A percentile compares a stretch with the other conserved stretches of the same genome.
Conservation (phyloP, 1,140 invertebrate genomes). For the Himalopsyche phryganea region DNA sequence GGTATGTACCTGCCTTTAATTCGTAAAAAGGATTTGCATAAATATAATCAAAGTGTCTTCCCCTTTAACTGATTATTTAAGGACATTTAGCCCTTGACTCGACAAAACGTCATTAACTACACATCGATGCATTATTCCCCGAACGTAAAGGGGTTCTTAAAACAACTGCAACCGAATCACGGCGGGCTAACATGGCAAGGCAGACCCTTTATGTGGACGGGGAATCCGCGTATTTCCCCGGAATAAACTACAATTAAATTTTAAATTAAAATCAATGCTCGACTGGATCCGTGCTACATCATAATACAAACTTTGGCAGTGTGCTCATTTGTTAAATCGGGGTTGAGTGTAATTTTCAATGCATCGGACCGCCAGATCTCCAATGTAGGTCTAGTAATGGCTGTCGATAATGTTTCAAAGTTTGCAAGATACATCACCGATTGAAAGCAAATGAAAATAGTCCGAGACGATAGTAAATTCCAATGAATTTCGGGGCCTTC, state of each 20-base stretch:
- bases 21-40: constrained; percentile 24
- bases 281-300: constrained; percentile 35
- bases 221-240: constrained; percentile 30
- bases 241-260: constrained; percentile 56
- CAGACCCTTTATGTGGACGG: constrained; percentile 19
- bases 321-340: constrained; percentile 32
- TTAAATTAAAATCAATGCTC: constrained; percentile 57
- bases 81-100: constrained; percentile 34
- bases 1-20: too few species aligned
- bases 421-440: background rate
- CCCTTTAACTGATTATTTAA: constrained; percentile 31
- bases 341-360: constrained; percentile 29
- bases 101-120: constrained; percentile 32
- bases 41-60: constrained; percentile 20
- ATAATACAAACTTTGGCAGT: constrained; percentile 8
- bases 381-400: constrained; percentile 25
- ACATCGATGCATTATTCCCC: constrained; percentile 28
- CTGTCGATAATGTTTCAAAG: constrained; percentile 26
- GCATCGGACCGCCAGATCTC: constrained; percentile 27
- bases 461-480: background rate
- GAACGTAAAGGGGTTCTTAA: constrained; percentile 19
- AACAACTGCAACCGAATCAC: constrained; percentile 23
- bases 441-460: constrained; percentile 4
- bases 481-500: background rate
- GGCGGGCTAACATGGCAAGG: background rate